Percentiles rank a stretch among this genome's conserved stretches.
Conservation (phyloP, 2,113 vertebrate genomes). For the Sebastes schlegelii region DNA sequence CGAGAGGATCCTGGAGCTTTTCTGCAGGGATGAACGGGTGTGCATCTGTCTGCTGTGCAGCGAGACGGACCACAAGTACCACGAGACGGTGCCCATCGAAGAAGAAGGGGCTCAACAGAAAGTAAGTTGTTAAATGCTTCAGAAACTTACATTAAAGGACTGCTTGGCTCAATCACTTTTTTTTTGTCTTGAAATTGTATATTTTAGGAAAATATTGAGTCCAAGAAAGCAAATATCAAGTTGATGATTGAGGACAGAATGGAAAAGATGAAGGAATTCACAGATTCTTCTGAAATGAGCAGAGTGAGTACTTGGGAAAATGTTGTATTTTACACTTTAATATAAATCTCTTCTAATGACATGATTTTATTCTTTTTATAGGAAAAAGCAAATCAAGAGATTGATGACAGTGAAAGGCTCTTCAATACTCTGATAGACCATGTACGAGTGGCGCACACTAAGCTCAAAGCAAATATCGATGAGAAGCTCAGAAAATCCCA, state of each 20-base stretch:
- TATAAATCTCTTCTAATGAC: too few relatives aligned
- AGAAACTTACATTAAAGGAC: background rate
- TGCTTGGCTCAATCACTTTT: background rate
- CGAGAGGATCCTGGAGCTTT: slow-evolving; percentile 66
- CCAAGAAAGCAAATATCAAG: slow-evolving; percentile 41
- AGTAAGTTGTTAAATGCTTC: slow-evolving; percentile 39
- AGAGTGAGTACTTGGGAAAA: slow-evolving; percentile 34
- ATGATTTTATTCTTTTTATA: slow-evolving; percentile 3
- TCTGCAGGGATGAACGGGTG: slow-evolving; percentile 74
- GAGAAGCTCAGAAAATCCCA: slow-evolving; percentile 48
- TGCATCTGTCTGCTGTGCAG: slow-evolving; percentile 79
- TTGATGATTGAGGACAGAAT: slow-evolving; percentile 61
- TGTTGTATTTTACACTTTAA: too few relatives aligned
- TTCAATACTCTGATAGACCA: slow-evolving; percentile 42
- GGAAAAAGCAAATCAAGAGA: slow-evolving; percentile 44
- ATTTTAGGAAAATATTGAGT: slow-evolving; percentile 54
- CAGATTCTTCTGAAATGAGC: slow-evolving; percentile 11
- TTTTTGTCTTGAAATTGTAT: background rate
- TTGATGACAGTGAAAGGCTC: slow-evolving; percentile 16
- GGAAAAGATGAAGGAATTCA: slow-evolving; percentile 62
- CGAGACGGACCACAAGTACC: slow-evolving; percentile 72
- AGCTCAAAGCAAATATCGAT: slow-evolving; percentile 37
- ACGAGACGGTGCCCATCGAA: slow-evolving; percentile 67
- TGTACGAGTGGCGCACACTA: slow-evolving; percentile 23
- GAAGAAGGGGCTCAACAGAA: slow-evolving; percentile 70